Conservation (phyloP, 92 coral and sea anemone genomes). For the Pocillopora grandis region DNA sequence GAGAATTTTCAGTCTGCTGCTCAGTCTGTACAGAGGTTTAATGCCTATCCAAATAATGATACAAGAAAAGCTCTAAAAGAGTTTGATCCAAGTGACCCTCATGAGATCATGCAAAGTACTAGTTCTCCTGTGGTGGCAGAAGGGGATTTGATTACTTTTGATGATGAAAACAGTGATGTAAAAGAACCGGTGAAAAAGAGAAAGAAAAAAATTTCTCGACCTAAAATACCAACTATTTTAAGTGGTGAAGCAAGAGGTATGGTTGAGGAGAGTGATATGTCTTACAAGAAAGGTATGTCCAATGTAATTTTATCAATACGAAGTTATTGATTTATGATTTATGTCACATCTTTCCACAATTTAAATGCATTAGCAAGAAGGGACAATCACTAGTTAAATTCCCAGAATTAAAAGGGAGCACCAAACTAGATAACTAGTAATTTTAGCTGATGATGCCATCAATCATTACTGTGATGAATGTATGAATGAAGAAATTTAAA, state of each 20-base stretch:
- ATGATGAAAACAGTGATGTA: constrained; percentile 54
- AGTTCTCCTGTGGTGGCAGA: constrained; percentile 33
- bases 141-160: constrained; percentile 71
- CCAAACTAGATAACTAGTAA: no score
- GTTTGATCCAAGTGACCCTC: constrained; percentile 41
- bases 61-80: constrained; percentile 26
- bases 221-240: constrained; percentile 93
- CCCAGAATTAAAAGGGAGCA: no score
- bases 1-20: no score
- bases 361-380: no score
- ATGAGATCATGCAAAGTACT: constrained; percentile 27
- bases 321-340: no score
- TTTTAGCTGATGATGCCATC: no score
- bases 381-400: no score
- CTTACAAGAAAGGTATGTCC: constrained; percentile 25
- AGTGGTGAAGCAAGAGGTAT: constrained; percentile 43
- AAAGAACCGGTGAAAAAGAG: constrained; percentile 67
- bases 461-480: no score
- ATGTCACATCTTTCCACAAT: not conserved
- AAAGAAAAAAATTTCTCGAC: constrained; percentile 73
- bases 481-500: no score
- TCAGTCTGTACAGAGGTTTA: constrained; percentile 4
- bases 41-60: not conserved
- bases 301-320: not conserved
- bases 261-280: not conserved